phyloP scores from a whole-genome alignment of 2,113 vertebrate species.

The Lophotis ruficrista region DNA sequence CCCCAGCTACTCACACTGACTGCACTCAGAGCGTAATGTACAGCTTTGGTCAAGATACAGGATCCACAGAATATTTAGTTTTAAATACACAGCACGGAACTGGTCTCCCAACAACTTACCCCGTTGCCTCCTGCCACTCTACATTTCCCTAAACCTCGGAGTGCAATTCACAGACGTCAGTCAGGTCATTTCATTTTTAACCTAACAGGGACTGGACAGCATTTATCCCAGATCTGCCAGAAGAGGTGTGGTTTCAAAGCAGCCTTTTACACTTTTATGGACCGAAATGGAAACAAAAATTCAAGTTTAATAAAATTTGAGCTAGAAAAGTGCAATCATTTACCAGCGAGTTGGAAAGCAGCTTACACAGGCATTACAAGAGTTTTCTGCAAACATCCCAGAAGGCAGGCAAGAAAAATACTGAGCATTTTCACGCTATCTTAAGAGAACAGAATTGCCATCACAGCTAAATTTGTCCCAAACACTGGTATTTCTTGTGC shows the following conservation, averaged over 20 bases:
- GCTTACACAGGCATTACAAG: slow-evolving; percentile 3
- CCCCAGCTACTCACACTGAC: slow-evolving; percentile 55
- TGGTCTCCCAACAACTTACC: slow-evolving; percentile 48
- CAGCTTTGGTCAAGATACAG: slow-evolving; percentile 50
- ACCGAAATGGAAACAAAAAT: slow-evolving; percentile 63
- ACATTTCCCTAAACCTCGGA: slow-evolving; percentile 44
- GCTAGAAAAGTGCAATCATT: slow-evolving; percentile 25
- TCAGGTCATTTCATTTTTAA: slow-evolving; percentile 68
- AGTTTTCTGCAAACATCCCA: slow-evolving; percentile 47
- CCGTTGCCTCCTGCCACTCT: slow-evolving; percentile 23
- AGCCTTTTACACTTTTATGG: slow-evolving; percentile 42
- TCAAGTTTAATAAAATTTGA: slow-evolving; percentile 70
- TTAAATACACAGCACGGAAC: slow-evolving; percentile 55
- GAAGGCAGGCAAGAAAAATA: neutral
- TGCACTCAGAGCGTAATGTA: slow-evolving; percentile 30
- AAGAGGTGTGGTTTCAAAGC: slow-evolving; percentile 53
- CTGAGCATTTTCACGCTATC: neutral
- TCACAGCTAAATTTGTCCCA: neutral
- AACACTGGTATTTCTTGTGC: neutral
- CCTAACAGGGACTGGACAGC: slow-evolving; percentile 10
- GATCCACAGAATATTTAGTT: slow-evolving; percentile 65
- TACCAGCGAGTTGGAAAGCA: neutral
- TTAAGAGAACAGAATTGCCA: neutral
- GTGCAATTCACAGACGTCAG: slow-evolving; percentile 44
- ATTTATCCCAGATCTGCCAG: slow-evolving; percentile 54